Evolutionary conservation across 1,140 invertebrate species (phyloP).

Genomic region (Panagrolaimus sp.): DNA sequence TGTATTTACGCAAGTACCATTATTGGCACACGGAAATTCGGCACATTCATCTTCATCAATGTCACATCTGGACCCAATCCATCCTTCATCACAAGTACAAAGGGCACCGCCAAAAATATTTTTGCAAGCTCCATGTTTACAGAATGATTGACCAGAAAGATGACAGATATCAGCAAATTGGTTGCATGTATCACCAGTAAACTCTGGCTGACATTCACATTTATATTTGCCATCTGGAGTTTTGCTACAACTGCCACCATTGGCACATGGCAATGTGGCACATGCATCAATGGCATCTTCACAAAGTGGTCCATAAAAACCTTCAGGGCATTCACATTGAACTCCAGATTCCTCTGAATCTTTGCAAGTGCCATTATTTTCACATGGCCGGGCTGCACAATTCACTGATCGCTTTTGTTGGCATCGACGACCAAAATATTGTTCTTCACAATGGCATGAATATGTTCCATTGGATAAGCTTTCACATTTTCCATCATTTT

Average conservation of each 20-base stretch:
- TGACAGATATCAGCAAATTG: slow-evolving; percentile 11
- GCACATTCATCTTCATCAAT: slow-evolving; percentile 42
- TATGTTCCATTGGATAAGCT: slow-evolving; percentile 25
- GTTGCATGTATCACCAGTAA: neutral
- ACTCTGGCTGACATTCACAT: slow-evolving; percentile 1
- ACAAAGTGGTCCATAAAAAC: slow-evolving; percentile 29
- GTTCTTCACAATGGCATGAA: slow-evolving; percentile 34
- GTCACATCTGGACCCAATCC: slow-evolving; percentile 38
- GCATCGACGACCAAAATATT: slow-evolving; percentile 36
- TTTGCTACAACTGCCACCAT: neutral
- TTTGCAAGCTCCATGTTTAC: slow-evolving; percentile 19
- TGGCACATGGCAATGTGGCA: neutral
- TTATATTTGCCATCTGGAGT: neutral
- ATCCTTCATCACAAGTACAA: slow-evolving; percentile 45
- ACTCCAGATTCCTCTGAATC: neutral
- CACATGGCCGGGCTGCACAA: slow-evolving; percentile 32
- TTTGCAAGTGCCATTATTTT: slow-evolving; percentile 40
- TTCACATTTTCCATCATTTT: slow-evolving; percentile 34
- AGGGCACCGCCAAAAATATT: slow-evolving; percentile 37
- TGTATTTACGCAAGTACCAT: slow-evolving; percentile 40
- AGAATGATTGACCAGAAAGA: neutral
- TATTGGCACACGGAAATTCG: slow-evolving; percentile 48
- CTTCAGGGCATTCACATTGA: slow-evolving; percentile 19
- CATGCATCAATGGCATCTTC: slow-evolving; percentile 23
- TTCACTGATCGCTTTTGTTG: slow-evolving; percentile 25